Conservation (phyloP, 2,113 vertebrate species). For the Hippocampus mohnikei region DNA sequence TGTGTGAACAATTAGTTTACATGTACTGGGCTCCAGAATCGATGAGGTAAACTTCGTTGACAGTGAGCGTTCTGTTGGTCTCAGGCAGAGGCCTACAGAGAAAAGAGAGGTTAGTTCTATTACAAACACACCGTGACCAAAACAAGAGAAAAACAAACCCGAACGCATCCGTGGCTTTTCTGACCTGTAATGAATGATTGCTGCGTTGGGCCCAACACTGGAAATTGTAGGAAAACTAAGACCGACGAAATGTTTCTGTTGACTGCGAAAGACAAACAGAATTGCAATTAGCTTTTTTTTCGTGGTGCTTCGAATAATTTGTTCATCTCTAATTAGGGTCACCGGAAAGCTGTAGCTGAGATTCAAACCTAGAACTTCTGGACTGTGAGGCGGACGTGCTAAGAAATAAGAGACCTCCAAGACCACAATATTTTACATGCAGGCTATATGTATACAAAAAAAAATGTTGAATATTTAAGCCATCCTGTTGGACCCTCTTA, state of each 20-base stretch:
- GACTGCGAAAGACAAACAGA: constrained; percentile 72
- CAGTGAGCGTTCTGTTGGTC: constrained; percentile 87
- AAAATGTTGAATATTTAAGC: no score
- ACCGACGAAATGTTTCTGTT: constrained; percentile 92
- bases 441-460: no score
- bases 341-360: neutral
- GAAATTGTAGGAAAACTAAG: constrained; percentile 97
- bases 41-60: constrained; percentile 90
- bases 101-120: constrained; percentile 4
- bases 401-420: no score
- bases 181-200: constrained; percentile 97
- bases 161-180: constrained; percentile 8
- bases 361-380: neutral
- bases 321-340: neutral
- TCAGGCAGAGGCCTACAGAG: constrained; percentile 84
- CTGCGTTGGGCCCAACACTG: constrained; percentile 91
- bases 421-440: neutral
- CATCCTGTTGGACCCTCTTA: no score
- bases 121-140: neutral
- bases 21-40: constrained; percentile 96
- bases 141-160: neutral
- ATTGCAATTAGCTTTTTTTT: neutral
- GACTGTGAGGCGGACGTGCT: neutral
- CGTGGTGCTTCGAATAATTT: neutral
- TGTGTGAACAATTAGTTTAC: constrained; percentile 53